Evolutionary conservation across 2,797 vertebrate genomes (phyloP), one percentile per base, ranked within the genome.

Genomic region (Malacoctenus gilli): DNA sequence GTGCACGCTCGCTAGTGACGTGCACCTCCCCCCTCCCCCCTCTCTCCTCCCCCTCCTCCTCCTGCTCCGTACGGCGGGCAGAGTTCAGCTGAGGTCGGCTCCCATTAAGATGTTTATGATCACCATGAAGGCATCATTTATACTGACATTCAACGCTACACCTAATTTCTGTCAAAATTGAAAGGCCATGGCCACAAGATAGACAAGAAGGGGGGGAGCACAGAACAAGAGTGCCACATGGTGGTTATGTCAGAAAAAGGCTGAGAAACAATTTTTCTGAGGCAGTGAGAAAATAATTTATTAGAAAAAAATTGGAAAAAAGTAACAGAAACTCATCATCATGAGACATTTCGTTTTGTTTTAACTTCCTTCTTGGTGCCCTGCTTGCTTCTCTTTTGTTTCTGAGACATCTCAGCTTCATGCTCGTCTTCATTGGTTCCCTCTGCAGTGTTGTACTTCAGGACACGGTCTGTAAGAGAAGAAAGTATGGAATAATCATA

Each of bases 211-310:
- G 31, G 38, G 7, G 11, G 1, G 48, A 34, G 50, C 1, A 40
- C 40, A 59, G 48, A 54, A 15, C 76, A 54, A 63, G 46, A 70
- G 82, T 84, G 19, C 82, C 85, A 75, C 83, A 19, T 11, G 8
- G 85, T 89, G 88, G 83, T 53, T 16, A 20, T 18, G 1, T 4
- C 1, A 19, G 16, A 5, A 2, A 4, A 39, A 20, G 2, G 12
- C 20, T 7, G 20, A 39, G 10, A 18, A 19, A 36, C 21, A 43
- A n/a, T n/a, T n/a, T n/a, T n/a, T n/a, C n/a, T n/a, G n/a, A 4
- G 9, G 36, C 28, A 4, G 15, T 30, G 5, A 3, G 10, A 34
- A 14, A 42, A 25, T 14, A 4, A 19, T n/a, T 36, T n/a, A n/a
- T n/a, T n/a, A n/a, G n/a, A n/a, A 21, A 19, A 14, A 38, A 47